Base-by-base conservation (phyloP, 2,888 invertebrate species). In the Heterodera filipjevi region DNA sequence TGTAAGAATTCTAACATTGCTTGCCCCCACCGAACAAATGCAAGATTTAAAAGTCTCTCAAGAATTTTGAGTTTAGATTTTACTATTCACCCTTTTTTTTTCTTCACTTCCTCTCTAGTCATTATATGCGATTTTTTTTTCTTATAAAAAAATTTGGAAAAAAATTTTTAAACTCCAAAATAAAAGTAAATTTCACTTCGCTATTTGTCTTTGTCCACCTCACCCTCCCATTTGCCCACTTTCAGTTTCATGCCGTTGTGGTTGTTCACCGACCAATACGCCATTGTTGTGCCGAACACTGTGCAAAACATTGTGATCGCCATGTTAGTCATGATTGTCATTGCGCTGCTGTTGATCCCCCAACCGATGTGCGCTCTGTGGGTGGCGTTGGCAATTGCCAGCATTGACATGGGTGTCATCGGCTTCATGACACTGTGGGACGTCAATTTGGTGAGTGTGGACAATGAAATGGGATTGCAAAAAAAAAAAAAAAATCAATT, bases 351-450 rank as follows among this genome's bases (percentile, higher is more conserved):
- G 82, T 95, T 96, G 90, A 96, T 96, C 76, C 96, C 96, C 0
- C 95, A 95, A 89, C 92, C 95, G 6, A 91, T 95, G 35, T 96
- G 96, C 90, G 94, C 95, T 0, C 90, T 96, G 10, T 96, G 96
- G 95, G 95, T 96, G 0, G 95, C 95, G 5, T 93, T 96, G 89
- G 95, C 95, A 86, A 95, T 96, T 80, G 93, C 95, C 78, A 95
- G 95, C 16, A 96, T 96, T 84, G 96, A 96, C 90, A 91, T 94
- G 19, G 96, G 96, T 2, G 96, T 96, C 0, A 93, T 95, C 3
- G 96, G 96, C 14, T 96, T 95, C 91, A 96, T 96, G 96, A 94
- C 96, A 0, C 91, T 96, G 39, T 96, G 96, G 96, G 93, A 93
- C 85, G 95, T 96, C 12, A 95, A 95, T 89, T 91, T 96, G 78